Conservation (phyloP, 2,797 vertebrate genomes). For the Lacerta viridis region DNA sequence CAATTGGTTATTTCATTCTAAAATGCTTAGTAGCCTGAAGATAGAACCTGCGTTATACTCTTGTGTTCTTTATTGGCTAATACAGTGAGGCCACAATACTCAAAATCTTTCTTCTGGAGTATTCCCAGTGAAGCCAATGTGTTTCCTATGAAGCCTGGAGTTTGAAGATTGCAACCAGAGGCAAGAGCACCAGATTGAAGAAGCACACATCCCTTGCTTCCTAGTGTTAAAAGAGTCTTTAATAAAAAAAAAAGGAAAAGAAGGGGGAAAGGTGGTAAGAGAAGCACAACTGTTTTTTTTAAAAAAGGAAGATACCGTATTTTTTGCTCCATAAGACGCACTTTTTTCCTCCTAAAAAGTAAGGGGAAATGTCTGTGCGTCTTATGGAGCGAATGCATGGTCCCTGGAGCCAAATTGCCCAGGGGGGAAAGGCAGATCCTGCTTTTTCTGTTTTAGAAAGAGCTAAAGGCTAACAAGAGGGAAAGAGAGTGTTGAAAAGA, state of each 20-base stretch:
- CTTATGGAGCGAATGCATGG: too few species aligned
- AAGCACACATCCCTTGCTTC: conserved; percentile 26
- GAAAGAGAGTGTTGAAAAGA: too few species aligned
- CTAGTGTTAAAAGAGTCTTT: conserved; percentile 37
- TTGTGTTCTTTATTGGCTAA: conserved; percentile 39
- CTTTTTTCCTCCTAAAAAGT: too few species aligned
- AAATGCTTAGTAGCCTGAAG: conserved; percentile 42
- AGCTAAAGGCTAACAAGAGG: too few species aligned
- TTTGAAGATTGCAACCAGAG: conserved; percentile 48
- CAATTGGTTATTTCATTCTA: conserved; percentile 51
- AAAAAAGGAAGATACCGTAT: not conserved
- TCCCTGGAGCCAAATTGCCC: too few species aligned
- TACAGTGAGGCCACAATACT: conserved; percentile 43
- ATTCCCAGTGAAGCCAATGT: conserved; percentile 43
- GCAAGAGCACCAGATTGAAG: conserved; percentile 37
- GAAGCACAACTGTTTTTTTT: conserved; percentile 18
- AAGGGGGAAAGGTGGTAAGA: conserved; percentile 14
- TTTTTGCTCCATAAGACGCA: too few species aligned
- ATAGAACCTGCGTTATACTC: conserved; percentile 33
- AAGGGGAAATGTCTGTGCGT: too few species aligned
- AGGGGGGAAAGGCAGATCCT: too few species aligned
- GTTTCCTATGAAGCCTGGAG: conserved; percentile 41
- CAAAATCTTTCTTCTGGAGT: conserved; percentile 30
- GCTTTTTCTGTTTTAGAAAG: too few species aligned
- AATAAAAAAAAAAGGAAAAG: conserved; percentile 12